Base-by-base conservation (phyloP, 1,140 invertebrate species). In the Diprion similis region DNA sequence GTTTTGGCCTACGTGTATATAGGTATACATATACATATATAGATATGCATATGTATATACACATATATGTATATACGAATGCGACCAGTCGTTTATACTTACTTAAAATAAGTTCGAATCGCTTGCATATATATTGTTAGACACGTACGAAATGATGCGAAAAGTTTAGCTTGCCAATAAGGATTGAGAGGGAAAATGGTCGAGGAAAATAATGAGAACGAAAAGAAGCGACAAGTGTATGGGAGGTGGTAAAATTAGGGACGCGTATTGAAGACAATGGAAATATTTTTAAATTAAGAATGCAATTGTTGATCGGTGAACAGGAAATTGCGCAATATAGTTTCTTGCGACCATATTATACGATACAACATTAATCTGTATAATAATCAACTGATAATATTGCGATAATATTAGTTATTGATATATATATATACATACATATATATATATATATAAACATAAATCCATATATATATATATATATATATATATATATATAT, bases 371-470 rank as follows among this genome's bases (percentile, higher is more conserved):
- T 37, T 59, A 59, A 59, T 59, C 51, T 59, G 11, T 59, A 37
- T 37, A 37, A 37, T 37, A 75, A 78, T 78, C 70, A 71, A 77
- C 75, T 75, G 75, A 78, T 46, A 59, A 72, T 73, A 37, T 37
- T 37, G 24, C 77, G 75, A 72, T 64, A 68, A 74, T 72, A 66
- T 76, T 71, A 71, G 76, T 77, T 73, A 73, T 76, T 74, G 18
- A 71, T 75, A 78, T 37, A 51, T 75, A 73, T 77, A 73, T 73
- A 64, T n/a, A n/a, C n/a, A n/a, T n/a, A n/a, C n/a, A 75, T 69
- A 75, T 78, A 71, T 67, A 75, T 69, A 37, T 47, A 68, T 71
- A 68, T 71, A 74, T 71, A 59, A 51, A 71, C 68, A 68, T 71
- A 75, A 75, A 71, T 72, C 66, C 68, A 75, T 75, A 18, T 17